Evolutionary conservation across 2,888 invertebrate species (phyloP).

Genomic region (Latrodectus hesperus): DNA sequence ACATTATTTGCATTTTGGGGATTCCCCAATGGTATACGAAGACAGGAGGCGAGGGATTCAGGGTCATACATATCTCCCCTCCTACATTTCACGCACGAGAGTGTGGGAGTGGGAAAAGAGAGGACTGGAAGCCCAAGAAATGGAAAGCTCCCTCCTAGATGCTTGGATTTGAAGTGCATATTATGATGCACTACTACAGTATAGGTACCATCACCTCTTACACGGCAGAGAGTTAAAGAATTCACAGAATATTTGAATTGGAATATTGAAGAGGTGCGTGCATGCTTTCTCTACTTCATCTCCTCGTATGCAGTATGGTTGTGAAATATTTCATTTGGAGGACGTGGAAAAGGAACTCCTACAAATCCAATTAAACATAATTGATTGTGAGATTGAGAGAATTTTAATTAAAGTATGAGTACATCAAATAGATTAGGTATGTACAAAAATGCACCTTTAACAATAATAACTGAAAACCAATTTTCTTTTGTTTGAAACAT

Average conservation of each 20-base stretch:
- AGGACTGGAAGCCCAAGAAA: neutral
- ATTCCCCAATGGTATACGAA: conserved; percentile 13
- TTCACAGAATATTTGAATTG: neutral
- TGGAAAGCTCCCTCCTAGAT: neutral
- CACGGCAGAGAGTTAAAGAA: neutral
- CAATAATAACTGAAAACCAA: no score
- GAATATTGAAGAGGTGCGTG: no score
- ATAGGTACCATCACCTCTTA: neutral
- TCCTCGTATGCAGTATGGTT: no score
- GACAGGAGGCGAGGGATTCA: conserved; percentile 6
- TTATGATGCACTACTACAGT: conserved; percentile 1
- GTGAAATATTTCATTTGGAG: no score
- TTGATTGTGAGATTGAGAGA: no score
- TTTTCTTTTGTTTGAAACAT: no score
- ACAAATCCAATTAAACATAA: no score
- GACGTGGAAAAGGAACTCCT: no score
- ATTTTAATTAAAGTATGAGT: no score
- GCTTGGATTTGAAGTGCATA: conserved; percentile 29
- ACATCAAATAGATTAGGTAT: no score
- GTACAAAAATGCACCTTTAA: no score
- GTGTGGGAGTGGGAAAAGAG: neutral
- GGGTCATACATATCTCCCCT: conserved; percentile 8
- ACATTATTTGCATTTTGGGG: conserved; percentile 50
- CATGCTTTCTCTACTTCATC: no score
- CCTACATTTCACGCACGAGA: conserved; percentile 6